Evolutionary conservation across 2,888 invertebrate genomes (phyloP).

Genomic region (Ctenicera cuprea): DNA sequence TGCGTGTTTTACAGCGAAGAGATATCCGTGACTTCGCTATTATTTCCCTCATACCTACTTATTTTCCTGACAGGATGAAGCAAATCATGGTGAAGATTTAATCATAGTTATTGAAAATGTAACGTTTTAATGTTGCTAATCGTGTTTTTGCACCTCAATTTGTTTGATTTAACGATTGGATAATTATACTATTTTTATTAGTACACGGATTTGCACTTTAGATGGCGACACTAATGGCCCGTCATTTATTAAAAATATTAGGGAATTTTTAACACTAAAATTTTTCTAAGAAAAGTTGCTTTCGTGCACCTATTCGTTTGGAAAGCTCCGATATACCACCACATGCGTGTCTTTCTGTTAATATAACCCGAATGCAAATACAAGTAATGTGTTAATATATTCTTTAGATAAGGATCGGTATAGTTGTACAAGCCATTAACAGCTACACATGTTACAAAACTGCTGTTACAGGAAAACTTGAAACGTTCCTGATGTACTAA

Average conservation of each 20-base stretch:
- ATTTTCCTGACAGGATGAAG: conserved; percentile 17
- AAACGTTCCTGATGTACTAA: conserved; percentile 13
- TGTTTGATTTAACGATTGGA: neutral
- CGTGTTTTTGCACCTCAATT: neutral
- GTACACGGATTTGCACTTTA: neutral
- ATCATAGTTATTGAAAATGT: conserved; percentile 17
- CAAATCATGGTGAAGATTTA: conserved; percentile 17
- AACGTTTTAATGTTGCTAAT: conserved; percentile 13
- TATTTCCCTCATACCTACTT: conserved; percentile 18
- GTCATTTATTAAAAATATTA: neutral
- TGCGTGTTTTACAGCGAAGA: conserved; percentile 10
- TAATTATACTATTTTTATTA: neutral
- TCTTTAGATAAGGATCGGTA: conserved; percentile 47
- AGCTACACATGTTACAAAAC: conserved; percentile 34
- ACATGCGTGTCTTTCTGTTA: conserved; percentile 52
- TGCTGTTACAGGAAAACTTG: conserved; percentile 12
- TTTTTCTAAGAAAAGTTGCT: neutral
- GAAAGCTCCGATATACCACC: conserved; percentile 1
- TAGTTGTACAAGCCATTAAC: conserved; percentile 37
- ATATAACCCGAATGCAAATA: conserved; percentile 18
- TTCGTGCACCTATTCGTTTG: conserved; percentile 4
- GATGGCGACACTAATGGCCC: neutral
- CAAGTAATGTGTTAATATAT: conserved; percentile 48
- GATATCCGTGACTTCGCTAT: conserved; percentile 26
- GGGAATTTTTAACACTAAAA: neutral